phyloP scores from a whole-genome alignment of 2,113 vertebrate genomes.

The Willisornis vidua region DNA sequence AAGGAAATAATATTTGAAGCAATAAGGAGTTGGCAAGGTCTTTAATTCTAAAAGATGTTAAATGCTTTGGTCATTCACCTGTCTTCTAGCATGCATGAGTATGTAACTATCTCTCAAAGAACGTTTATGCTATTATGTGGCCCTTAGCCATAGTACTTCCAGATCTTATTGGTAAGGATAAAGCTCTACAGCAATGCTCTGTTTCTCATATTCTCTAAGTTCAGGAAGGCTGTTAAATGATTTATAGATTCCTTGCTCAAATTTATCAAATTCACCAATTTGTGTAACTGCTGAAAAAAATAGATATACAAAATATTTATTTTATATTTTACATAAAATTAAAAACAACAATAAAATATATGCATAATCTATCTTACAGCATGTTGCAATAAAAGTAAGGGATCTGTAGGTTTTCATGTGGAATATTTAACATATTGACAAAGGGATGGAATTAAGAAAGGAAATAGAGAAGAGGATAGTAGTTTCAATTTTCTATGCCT shows the following conservation, averaged over 20 bases:
- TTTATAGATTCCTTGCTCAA: background rate
- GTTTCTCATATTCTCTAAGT: background rate
- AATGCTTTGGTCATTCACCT: background rate
- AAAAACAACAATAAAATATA: background rate
- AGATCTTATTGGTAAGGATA: background rate
- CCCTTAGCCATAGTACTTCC: background rate
- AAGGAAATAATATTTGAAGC: background rate
- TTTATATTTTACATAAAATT: background rate
- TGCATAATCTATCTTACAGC: background rate
- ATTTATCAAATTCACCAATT: background rate
- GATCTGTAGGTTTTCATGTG: background rate
- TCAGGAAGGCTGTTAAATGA: background rate
- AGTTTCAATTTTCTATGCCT: background rate
- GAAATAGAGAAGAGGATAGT: background rate
- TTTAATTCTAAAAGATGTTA: background rate
- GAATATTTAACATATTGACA: background rate
- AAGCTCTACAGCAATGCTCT: background rate
- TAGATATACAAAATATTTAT: background rate
- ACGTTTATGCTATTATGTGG: conserved; percentile 3
- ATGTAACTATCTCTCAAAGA: conserved; percentile 23
- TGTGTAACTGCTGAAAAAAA: background rate
- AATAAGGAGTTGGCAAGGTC: background rate
- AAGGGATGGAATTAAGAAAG: background rate
- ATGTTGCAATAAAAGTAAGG: background rate
- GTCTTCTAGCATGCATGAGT: background rate